Conservation (phyloP, 2,113 vertebrate genomes). For the Mirza zaza region DNA sequence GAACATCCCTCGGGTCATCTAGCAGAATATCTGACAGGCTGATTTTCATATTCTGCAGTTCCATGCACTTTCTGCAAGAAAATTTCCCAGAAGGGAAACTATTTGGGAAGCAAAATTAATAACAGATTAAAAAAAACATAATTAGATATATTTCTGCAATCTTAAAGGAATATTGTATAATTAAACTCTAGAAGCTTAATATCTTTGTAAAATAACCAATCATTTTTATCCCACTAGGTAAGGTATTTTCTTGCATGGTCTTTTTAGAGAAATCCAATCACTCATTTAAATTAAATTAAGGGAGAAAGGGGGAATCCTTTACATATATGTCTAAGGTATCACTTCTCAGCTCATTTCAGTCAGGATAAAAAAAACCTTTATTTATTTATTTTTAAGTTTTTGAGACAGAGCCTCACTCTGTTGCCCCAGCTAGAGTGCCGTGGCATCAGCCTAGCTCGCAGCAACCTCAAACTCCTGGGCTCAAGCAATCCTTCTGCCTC, state of each 20-base stretch:
- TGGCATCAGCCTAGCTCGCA: no score
- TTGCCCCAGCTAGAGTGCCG: no score
- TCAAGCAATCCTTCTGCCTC: no score
- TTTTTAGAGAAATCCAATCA: not conserved
- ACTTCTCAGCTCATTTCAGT: not conserved
- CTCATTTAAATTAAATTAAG: not conserved
- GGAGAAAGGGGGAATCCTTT: not conserved
- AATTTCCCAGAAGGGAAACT: conserved; percentile 2
- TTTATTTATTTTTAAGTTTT: no score
- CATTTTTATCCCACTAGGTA: not conserved
- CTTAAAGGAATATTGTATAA: not conserved
- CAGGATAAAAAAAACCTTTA: not conserved
- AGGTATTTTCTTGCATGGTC: not conserved
- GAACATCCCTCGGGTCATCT: not conserved
- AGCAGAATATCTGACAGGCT: not conserved
- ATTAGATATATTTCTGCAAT: not conserved
- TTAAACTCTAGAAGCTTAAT: conserved; percentile 17
- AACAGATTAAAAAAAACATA: not conserved
- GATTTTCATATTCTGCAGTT: not conserved
- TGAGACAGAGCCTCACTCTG: no score
- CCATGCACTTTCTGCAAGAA: not conserved
- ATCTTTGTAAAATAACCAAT: not conserved
- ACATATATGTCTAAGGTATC: not conserved
- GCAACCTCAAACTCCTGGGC: no score
- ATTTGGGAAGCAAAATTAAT: not conserved